phyloP scores from a whole-genome alignment of 2,797 vertebrate species.

The Discoglossus pictus region DNA sequence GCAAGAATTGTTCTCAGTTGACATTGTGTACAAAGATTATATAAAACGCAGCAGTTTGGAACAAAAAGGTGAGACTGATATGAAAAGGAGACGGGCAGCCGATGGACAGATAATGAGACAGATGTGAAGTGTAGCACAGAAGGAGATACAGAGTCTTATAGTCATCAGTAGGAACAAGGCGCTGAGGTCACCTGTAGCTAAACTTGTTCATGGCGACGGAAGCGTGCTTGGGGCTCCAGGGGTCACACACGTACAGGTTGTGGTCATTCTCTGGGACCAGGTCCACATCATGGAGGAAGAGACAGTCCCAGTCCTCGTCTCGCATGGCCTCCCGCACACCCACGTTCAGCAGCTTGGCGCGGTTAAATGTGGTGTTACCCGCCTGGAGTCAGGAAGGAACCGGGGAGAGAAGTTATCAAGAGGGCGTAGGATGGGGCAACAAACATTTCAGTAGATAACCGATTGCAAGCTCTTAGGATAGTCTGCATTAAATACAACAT shows the following conservation, averaged over 20 bases:
- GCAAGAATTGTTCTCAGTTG: too few species aligned
- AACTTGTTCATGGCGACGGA: slow-evolving; percentile 97
- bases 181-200: slow-evolving; percentile 81
- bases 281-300: slow-evolving; percentile 93
- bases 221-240: slow-evolving; percentile 86
- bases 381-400: slow-evolving; percentile 66
- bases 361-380: slow-evolving; percentile 90
- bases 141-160: not conserved
- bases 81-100: not conserved
- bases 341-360: slow-evolving; percentile 92
- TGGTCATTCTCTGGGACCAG: slow-evolving; percentile 95
- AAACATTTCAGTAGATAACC: too few species aligned
- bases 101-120: not conserved
- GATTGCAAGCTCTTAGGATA: too few species aligned
- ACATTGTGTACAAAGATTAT: too few species aligned
- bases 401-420: not conserved
- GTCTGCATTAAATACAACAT: too few species aligned
- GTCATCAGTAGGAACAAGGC: not conserved
- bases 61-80: too few species aligned
- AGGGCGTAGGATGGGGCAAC: too few species aligned
- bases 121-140: not conserved
- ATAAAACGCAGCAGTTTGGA: too few species aligned
- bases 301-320: slow-evolving; percentile 93
- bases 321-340: slow-evolving; percentile 90
- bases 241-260: slow-evolving; percentile 93